Evolutionary conservation across 1,140 invertebrate genomes (phyloP).

Genomic region (Drosophila jambulina): DNA sequence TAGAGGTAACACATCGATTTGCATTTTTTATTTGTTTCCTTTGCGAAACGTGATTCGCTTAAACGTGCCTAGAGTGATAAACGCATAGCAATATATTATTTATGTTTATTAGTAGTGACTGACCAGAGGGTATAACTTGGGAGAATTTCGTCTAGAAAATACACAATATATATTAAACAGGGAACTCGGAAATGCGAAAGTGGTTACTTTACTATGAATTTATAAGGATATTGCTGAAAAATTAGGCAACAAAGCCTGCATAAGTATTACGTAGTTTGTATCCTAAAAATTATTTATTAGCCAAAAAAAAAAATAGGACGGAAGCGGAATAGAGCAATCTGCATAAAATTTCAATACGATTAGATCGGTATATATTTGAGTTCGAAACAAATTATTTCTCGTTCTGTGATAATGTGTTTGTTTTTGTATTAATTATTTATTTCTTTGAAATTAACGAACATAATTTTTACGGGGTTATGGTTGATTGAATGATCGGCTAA

Average conservation of each 20-base stretch:
- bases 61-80: constrained; percentile 67
- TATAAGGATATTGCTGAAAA: background rate
- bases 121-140: constrained; percentile 25
- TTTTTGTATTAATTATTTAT: background rate
- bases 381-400: background rate
- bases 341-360: constrained; percentile 5
- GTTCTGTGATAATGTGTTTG: background rate
- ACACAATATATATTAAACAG: background rate
- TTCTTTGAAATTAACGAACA: background rate
- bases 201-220: background rate
- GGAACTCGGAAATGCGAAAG: background rate
- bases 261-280: background rate
- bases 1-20: constrained; percentile 12
- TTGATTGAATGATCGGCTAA: background rate
- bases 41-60: constrained; percentile 62
- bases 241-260: background rate
- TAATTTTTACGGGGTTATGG: background rate
- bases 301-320: background rate
- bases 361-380: no score
- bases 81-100: constrained; percentile 30
- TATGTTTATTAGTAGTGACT: constrained; percentile 30
- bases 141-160: constrained; percentile 22
- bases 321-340: constrained; percentile 7
- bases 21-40: constrained; percentile 32
- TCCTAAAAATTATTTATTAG: background rate